These are phyloP conservation scores for Grapholita molesta DNA, from an alignment of 1,140 invertebrate species.

Conservation along the genomic window DNA sequence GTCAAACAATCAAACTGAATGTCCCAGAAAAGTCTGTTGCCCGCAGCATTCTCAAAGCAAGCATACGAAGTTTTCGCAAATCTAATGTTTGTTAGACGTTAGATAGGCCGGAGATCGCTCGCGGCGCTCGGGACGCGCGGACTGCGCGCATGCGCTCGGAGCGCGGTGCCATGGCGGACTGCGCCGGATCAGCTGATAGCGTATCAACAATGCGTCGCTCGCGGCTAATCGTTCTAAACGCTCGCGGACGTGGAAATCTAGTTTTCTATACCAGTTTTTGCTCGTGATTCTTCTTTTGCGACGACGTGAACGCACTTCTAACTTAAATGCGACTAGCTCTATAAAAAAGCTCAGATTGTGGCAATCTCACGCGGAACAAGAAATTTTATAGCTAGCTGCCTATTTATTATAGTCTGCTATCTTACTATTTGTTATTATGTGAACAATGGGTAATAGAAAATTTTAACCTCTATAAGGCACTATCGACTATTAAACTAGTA, in stretches of 20 bases:
- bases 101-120: background rate
- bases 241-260: conserved; percentile 56
- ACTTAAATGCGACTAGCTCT: conserved; percentile 36
- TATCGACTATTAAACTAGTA: background rate
- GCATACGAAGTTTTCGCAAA: background rate
- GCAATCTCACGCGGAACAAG: conserved; percentile 60
- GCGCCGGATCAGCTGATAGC: conserved; percentile 67
- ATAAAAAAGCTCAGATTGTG: conserved; percentile 48
- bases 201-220: conserved; percentile 68
- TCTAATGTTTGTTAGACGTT: background rate
- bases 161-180: conserved; percentile 64
- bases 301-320: conserved; percentile 37
- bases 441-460: conserved; percentile 49
- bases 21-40: background rate
- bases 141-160: conserved; percentile 61
- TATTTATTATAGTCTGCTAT: conserved; percentile 32
- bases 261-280: conserved; percentile 62
- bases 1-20: background rate
- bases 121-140: conserved; percentile 26
- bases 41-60: conserved; percentile 20
- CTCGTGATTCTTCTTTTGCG: conserved; percentile 39
- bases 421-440: conserved; percentile 50
- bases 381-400: conserved; percentile 44
- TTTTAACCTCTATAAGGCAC: background rate
- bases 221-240: conserved; percentile 67